Evolutionary conservation across 1,140 invertebrate genomes (phyloP), one percentile per base, ranked within the genome.

Genomic region (Drosophila rhopaloa): DNA sequence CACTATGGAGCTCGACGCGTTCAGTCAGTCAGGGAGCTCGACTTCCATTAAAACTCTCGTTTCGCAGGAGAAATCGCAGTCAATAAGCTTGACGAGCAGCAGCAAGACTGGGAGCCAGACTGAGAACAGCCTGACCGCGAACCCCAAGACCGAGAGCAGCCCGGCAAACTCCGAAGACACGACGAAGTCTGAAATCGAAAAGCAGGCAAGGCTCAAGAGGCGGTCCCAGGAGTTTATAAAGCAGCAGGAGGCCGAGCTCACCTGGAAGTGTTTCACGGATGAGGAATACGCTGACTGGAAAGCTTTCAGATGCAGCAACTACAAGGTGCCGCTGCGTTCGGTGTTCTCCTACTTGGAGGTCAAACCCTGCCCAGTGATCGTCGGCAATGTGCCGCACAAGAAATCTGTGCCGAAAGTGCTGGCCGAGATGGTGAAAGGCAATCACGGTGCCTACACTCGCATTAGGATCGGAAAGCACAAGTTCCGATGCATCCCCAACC

Each of bases 241-340:
- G 50, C 50, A 53, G 14, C n/a, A 53, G 32, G 4, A 9, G 16
- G 16, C 11, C 1, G 16, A 16, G 13, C 29, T 48, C 3, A 14
- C 9, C 9, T 59, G 57, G 57, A 48, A 38, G 32, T 38, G 13
- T 1, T 59, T 59, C 32, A 13, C 29, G 35, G 57, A 59, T n/a
- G 32, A 24, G 7, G 57, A 59, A 5, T 59, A 48, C 57, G 0
- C 35, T 5, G 32, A 48, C n/a, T 59, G 44, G 44, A 27, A 27
- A 0, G 16, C 11, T 1, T 48, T 59, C 10, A 10, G 5, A 4
- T 1, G 11, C 2, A 3, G 5, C 5, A 14, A 38, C 14, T 38
- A 5, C 8, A 4, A 38, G 19, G 50, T 63, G 16, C 60, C 60
- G 1, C 11, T 46, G 4, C 40, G 29, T 1, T 63, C 60, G 0